Evolutionary conservation across 2,113 vertebrate genomes (phyloP).

Genomic region (Gadus macrocephalus): DNA sequence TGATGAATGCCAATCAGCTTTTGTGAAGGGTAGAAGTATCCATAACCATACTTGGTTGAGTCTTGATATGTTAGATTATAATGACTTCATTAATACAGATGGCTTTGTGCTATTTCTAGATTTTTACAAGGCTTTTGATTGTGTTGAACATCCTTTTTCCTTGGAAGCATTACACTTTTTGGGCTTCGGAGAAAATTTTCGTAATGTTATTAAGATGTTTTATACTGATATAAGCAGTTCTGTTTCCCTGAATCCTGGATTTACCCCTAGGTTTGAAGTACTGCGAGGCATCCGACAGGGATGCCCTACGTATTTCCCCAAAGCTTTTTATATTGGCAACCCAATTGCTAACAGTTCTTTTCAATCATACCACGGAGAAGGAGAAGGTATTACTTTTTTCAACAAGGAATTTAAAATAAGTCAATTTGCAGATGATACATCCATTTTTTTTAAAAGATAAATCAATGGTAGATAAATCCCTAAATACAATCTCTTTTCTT

Average conservation of each 20-base stretch:
- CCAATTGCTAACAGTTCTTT: no score
- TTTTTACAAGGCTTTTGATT: neutral
- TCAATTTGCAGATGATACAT: no score
- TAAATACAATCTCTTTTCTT: no score
- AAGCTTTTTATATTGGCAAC: neutral
- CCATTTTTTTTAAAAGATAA: no score
- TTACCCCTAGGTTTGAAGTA: no score
- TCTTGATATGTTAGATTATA: slow-evolving; percentile 5
- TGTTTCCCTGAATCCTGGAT: neutral
- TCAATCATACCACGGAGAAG: no score
- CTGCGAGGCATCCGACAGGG: no score
- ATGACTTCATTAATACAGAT: neutral
- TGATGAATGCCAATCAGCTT: neutral
- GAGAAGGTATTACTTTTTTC: no score
- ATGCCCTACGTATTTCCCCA: neutral
- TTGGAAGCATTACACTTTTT: neutral
- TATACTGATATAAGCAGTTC: neutral
- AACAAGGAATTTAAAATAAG: no score
- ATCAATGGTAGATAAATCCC: no score
- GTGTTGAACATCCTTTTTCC: neutral
- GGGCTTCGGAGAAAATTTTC: neutral
- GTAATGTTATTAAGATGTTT: neutral
- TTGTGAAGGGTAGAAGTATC: neutral
- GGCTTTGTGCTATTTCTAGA: neutral
- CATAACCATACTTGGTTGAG: neutral